Conservation (phyloP, 2,113 vertebrate species). For the Tyto alba region DNA sequence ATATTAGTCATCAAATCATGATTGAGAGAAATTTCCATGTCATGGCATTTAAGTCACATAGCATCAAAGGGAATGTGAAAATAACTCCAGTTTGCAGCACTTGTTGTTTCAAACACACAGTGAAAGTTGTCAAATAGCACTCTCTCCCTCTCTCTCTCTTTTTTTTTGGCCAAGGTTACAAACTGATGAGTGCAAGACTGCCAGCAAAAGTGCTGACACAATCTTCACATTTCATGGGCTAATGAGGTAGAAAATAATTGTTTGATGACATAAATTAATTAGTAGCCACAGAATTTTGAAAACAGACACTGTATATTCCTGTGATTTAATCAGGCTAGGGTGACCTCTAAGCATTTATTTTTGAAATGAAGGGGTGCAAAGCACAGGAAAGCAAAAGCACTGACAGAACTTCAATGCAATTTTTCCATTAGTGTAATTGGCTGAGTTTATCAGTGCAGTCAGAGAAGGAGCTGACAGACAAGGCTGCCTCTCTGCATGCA, state of each 20-base stretch:
- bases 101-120: not conserved
- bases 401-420: not conserved
- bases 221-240: constrained; percentile 23
- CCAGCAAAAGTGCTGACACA: constrained; percentile 46
- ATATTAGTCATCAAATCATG: constrained; percentile 8
- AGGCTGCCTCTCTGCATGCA: not conserved
- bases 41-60: not conserved
- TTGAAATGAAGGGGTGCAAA: not conserved
- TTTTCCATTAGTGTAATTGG: constrained; percentile 33
- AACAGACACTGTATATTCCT: constrained; percentile 22
- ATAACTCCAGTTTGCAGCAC: not conserved
- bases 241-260: constrained; percentile 65
- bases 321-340: constrained; percentile 15
- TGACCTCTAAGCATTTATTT: constrained; percentile 34
- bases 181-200: not conserved
- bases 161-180: constrained; percentile 35
- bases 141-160: not conserved
- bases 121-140: not conserved
- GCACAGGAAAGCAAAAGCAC: not conserved
- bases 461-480: not conserved
- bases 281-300: constrained; percentile 31
- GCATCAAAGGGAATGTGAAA: not conserved
- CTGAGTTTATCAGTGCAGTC: not conserved
- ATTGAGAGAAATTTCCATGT: constrained; percentile 11
- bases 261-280: constrained; percentile 63